These are phyloP conservation scores for Eupithecia inturbata DNA, from an alignment of 2,888 invertebrate genomes.

Conservation along the genomic window DNA sequence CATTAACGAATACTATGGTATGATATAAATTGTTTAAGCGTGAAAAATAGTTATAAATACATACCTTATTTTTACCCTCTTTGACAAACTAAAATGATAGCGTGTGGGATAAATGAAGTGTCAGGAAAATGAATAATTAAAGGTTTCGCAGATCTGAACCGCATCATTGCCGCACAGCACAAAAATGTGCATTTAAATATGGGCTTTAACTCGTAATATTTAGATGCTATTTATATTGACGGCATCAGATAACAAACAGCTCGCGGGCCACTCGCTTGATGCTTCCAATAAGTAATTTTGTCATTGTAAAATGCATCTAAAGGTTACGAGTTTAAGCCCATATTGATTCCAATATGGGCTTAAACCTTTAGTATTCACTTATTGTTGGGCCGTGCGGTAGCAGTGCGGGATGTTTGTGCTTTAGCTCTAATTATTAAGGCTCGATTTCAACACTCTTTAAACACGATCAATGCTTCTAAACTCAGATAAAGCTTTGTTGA, in stretches of 20 bases:
- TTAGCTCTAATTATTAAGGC: not conserved
- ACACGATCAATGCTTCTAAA: not conserved
- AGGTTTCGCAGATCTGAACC: not conserved
- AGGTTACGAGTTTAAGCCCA: not conserved
- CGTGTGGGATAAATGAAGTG: slow-evolving; percentile 44
- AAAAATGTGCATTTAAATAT: not conserved
- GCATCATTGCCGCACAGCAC: not conserved
- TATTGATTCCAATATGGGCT: too few species aligned
- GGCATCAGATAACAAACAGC: not conserved
- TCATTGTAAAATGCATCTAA: too few species aligned
- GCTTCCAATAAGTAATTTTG: not conserved
- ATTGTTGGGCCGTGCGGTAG: not conserved
- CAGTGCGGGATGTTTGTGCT: not conserved
- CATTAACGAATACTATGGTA: too few species aligned
- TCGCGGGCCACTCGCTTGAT: not conserved
- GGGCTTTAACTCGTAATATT: not conserved
- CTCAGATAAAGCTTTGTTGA: not conserved
- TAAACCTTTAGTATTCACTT: too few species aligned
- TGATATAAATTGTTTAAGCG: not conserved
- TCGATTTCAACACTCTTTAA: not conserved
- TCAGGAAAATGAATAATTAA: slow-evolving; percentile 21
- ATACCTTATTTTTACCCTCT: slow-evolving; percentile 56
- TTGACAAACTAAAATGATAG: slow-evolving; percentile 52
- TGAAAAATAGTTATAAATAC: slow-evolving; percentile 1
- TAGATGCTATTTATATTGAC: too few species aligned